phyloP scores from a whole-genome alignment of 2,113 vertebrate species.

The Meles meles region DNA sequence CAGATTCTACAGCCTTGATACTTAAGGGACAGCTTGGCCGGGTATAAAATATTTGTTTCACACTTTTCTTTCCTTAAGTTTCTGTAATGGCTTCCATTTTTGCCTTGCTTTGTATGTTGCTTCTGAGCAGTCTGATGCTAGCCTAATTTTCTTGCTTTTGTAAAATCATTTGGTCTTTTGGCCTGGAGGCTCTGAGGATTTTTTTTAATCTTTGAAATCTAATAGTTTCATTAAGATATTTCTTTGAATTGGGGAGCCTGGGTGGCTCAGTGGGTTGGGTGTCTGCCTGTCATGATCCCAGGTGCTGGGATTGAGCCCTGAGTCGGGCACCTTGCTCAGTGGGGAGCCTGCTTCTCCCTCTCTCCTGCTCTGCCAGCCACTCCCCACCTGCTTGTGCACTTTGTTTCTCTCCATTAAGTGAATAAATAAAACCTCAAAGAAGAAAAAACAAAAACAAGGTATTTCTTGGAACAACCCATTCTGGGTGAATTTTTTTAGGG shows the following conservation, averaged over 20 bases:
- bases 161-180: background rate
- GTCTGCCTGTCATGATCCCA: no score
- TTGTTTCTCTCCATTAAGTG: no score
- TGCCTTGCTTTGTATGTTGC: background rate
- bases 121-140: background rate
- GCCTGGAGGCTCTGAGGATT: background rate
- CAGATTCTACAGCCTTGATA: background rate
- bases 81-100: background rate
- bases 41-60: background rate
- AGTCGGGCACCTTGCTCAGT: no score
- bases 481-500: background rate
- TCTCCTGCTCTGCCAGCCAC: no score
- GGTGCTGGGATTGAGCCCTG: no score
- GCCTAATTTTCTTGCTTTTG: background rate
- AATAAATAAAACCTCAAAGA: no score
- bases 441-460: background rate
- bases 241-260: background rate
- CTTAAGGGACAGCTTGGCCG: background rate
- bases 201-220: background rate
- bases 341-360: no score
- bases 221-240: background rate
- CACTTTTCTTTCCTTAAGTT: background rate
- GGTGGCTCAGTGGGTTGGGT: no score
- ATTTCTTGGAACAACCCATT: background rate
- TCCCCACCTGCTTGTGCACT: no score